These are phyloP conservation scores for Eremophila alpestris DNA, from an alignment of 2,797 vertebrate genomes.

Conservation along the genomic window DNA sequence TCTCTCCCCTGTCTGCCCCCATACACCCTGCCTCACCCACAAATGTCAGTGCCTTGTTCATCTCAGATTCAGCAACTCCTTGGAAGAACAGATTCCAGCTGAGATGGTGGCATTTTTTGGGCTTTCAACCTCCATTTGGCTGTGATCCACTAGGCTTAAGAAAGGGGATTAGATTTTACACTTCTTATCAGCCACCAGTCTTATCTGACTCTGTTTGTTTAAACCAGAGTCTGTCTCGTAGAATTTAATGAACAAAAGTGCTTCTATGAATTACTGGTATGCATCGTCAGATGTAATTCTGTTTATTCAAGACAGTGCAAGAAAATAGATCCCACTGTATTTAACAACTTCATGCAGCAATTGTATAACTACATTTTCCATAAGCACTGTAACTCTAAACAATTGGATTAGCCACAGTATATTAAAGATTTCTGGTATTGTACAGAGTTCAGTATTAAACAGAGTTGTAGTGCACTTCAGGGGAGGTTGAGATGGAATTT, in stretches of 20 bases:
- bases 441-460: background rate
- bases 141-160: constrained; percentile 42
- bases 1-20: background rate
- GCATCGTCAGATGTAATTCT: constrained; percentile 25
- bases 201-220: constrained; percentile 15
- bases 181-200: constrained; percentile 58
- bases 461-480: background rate
- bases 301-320: constrained; percentile 40
- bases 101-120: constrained; percentile 44
- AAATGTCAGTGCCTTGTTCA: background rate
- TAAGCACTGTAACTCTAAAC: background rate
- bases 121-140: constrained; percentile 58
- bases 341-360: constrained; percentile 52
- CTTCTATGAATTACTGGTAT: constrained; percentile 58
- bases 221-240: constrained; percentile 52
- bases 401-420: constrained; percentile 1
- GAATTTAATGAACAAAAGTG: constrained; percentile 62
- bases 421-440: background rate
- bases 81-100: background rate
- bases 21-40: background rate
- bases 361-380: constrained; percentile 21
- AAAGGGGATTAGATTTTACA: constrained; percentile 50
- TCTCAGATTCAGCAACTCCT: background rate
- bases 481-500: background rate
- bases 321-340: constrained; percentile 27